These are phyloP conservation scores for Plectropomus leopardus DNA, from an alignment of 2,113 vertebrate genomes.

Conservation along the genomic window DNA sequence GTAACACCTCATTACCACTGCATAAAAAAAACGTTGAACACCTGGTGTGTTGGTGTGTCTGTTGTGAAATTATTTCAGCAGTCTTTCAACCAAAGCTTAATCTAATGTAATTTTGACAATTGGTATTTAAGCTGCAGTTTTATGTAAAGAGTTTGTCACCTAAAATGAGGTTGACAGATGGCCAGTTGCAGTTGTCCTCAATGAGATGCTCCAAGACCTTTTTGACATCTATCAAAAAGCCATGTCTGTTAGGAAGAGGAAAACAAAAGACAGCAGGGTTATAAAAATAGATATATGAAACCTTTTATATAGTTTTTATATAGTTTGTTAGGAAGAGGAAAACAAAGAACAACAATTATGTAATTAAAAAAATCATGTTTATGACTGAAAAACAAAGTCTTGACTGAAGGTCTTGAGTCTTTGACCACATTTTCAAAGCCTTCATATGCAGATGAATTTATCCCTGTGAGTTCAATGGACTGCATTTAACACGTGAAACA, in stretches of 20 bases:
- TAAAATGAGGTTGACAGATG: constrained; percentile 60
- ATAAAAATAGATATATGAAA: too few relatives aligned
- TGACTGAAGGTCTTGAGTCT: too few relatives aligned
- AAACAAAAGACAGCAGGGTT: not conserved
- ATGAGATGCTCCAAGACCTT: constrained; percentile 76
- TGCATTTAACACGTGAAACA: too few relatives aligned
- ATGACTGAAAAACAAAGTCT: too few relatives aligned
- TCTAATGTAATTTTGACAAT: not conserved
- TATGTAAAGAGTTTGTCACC: constrained; percentile 18
- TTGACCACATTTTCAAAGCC: too few relatives aligned
- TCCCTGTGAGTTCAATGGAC: not conserved
- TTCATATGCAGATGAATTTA: not conserved
- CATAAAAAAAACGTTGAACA: too few relatives aligned
- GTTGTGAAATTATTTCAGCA: not conserved
- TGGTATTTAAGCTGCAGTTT: not conserved
- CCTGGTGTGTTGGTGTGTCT: too few relatives aligned
- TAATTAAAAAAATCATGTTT: too few relatives aligned
- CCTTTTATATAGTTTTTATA: too few relatives aligned
- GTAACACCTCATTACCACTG: too few relatives aligned
- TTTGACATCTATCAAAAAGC: constrained; percentile 71
- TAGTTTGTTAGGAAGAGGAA: too few relatives aligned
- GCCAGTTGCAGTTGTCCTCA: constrained; percentile 69
- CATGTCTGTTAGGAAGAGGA: constrained; percentile 55
- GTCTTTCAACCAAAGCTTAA: not conserved
- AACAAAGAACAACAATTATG: too few relatives aligned